phyloP scores from a whole-genome alignment of 2,888 invertebrate species.

The Plebejus anna region DNA sequence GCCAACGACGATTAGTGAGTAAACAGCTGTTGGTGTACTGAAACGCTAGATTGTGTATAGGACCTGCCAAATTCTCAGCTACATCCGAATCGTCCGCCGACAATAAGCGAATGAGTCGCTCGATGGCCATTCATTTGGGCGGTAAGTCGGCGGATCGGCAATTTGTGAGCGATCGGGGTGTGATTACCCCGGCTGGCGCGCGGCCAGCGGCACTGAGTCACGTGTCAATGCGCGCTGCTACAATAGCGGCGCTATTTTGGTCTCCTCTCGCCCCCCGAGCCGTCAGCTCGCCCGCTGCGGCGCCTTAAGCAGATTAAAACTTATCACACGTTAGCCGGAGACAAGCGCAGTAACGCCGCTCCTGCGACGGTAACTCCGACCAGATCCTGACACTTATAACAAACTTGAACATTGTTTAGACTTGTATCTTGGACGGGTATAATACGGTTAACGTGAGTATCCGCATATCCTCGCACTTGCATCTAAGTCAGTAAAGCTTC shows the following conservation, averaged over 20 bases:
- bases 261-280: background rate
- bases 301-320: constrained; percentile 7
- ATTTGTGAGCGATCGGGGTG: constrained; percentile 13
- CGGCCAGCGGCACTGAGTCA: constrained; percentile 5
- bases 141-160: background rate
- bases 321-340: background rate
- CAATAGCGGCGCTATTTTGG: background rate
- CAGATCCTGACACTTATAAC: background rate
- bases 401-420: background rate
- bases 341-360: background rate
- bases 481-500: background rate
- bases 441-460: background rate
- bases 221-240: background rate
- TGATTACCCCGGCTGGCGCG: background rate
- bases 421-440: background rate
- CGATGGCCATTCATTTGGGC: background rate
- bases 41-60: background rate
- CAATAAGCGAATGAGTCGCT: background rate
- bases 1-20: too few relatives aligned
- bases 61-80: background rate
- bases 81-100: background rate
- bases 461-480: background rate
- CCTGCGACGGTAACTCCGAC: background rate
- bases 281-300: background rate
- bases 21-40: too few relatives aligned